Evolutionary conservation across 1,140 invertebrate genomes (phyloP).

Genomic region (Teleopsis dalmanni): DNA sequence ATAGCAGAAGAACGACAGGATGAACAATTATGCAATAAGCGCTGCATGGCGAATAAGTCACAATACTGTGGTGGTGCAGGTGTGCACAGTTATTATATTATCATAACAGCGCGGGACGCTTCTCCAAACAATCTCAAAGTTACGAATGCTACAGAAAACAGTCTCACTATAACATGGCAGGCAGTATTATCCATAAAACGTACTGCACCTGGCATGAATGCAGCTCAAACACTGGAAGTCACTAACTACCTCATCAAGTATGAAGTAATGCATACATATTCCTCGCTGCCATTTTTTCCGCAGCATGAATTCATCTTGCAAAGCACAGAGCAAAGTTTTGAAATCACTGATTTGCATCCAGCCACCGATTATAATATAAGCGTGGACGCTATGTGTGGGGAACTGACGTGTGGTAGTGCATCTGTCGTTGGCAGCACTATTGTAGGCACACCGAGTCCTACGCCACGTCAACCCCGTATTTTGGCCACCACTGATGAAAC

Average conservation of each 20-base stretch:
- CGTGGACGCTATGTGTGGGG: conserved; percentile 55
- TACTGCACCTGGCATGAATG: conserved; percentile 17
- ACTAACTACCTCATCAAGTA: conserved; percentile 47
- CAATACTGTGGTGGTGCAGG: conserved; percentile 49
- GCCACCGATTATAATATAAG: conserved; percentile 65
- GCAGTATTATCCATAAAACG: conserved; percentile 37
- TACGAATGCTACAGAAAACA: conserved; percentile 48
- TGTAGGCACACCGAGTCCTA: conserved; percentile 59
- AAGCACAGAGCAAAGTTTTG: conserved; percentile 45
- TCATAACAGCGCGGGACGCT: conserved; percentile 40
- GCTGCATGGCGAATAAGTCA: conserved; percentile 48
- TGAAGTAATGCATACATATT: conserved; percentile 46
- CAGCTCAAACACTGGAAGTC: conserved; percentile 28
- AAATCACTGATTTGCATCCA: conserved; percentile 58
- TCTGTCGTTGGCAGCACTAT: conserved; percentile 55
- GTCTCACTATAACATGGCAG: conserved; percentile 46
- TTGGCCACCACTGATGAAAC: conserved; percentile 49
- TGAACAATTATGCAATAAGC: conserved; percentile 40
- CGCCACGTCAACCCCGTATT: conserved; percentile 56
- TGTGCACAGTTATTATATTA: conserved; percentile 49
- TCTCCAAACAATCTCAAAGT: conserved; percentile 42
- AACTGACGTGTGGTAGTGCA: conserved; percentile 52
- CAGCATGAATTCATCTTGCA: conserved; percentile 46
- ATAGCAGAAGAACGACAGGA: conserved; percentile 24
- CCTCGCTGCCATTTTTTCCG: conserved; percentile 26